phyloP scores from a whole-genome alignment of 2,888 invertebrate species.

The Agrenia bidenticulata region DNA sequence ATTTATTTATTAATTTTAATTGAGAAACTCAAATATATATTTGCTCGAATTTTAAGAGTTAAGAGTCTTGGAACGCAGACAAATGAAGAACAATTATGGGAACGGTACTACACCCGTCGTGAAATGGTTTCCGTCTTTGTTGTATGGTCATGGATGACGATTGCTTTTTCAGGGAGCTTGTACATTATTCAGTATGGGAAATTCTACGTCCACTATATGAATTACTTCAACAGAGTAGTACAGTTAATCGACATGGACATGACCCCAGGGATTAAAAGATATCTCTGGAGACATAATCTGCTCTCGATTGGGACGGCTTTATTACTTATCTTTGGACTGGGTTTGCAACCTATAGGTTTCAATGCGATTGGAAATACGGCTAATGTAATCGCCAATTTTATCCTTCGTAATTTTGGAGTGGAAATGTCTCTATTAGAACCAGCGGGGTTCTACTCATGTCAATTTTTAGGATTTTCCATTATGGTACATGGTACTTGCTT shows the following conservation, averaged over 20 bases:
- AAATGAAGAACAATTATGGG: constrained; percentile 26
- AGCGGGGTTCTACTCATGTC: neutral
- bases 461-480: constrained; percentile 23
- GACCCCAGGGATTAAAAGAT: constrained; percentile 34
- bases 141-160: constrained; percentile 42
- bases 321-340: constrained; percentile 15
- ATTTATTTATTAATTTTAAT: no score
- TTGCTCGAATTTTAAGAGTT: constrained; percentile 20
- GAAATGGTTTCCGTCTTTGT: constrained; percentile 44
- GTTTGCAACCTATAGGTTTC: constrained; percentile 11
- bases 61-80: constrained; percentile 22
- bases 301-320: constrained; percentile 19
- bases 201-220: constrained; percentile 45
- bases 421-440: constrained; percentile 18
- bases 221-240: constrained; percentile 44
- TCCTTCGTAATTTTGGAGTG: constrained; percentile 25
- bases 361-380: constrained; percentile 34
- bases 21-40: neutral
- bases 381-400: constrained; percentile 32
- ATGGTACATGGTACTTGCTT: constrained; percentile 16
- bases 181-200: constrained; percentile 37
- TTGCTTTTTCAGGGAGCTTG: constrained; percentile 32
- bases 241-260: constrained; percentile 45
- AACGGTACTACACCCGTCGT: constrained; percentile 32
- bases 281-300: constrained; percentile 41